A percentile compares a stretch with the other conserved stretches of the same genome.
phyloP scores from a whole-genome alignment of 2,888 invertebrate species.

The Tachina fera region DNA sequence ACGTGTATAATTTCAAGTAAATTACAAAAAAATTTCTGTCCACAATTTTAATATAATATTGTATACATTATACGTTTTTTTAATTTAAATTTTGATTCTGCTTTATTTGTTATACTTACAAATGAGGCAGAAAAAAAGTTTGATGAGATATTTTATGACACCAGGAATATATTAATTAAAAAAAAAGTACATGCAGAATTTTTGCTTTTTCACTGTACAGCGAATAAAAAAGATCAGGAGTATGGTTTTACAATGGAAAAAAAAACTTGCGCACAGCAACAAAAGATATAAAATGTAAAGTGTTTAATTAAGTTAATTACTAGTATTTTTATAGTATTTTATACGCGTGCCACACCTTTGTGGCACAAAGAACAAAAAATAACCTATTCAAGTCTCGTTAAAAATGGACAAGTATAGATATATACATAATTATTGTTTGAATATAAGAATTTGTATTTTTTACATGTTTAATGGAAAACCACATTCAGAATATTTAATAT shows the following conservation, averaged over 20 bases:
- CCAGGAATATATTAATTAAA: not conserved
- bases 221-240: not conserved
- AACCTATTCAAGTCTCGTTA: conserved; percentile 61
- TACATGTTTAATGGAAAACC: not conserved
- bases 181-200: conserved; percentile 12
- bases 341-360: conserved; percentile 64
- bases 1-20: not conserved
- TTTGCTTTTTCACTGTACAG: conserved; percentile 27
- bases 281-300: conserved; percentile 62
- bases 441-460: conserved; percentile 42
- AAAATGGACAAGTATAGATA: conserved; percentile 59
- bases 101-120: conserved; percentile 31
- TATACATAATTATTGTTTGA: conserved; percentile 66
- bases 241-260: not conserved
- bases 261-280: not conserved
- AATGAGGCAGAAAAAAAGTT: not conserved
- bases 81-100: not conserved
- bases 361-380: conserved; percentile 28
- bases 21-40: conserved; percentile 59
- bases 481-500: not conserved
- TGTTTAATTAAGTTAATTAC: conserved; percentile 71
- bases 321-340: conserved; percentile 49
- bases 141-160: conserved; percentile 32
- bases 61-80: conserved; percentile 45
- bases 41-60: conserved; percentile 69